Evolutionary conservation across 92 coral and sea anemone genomes (phyloP).

Genomic region (Pocillopora meandrina): DNA sequence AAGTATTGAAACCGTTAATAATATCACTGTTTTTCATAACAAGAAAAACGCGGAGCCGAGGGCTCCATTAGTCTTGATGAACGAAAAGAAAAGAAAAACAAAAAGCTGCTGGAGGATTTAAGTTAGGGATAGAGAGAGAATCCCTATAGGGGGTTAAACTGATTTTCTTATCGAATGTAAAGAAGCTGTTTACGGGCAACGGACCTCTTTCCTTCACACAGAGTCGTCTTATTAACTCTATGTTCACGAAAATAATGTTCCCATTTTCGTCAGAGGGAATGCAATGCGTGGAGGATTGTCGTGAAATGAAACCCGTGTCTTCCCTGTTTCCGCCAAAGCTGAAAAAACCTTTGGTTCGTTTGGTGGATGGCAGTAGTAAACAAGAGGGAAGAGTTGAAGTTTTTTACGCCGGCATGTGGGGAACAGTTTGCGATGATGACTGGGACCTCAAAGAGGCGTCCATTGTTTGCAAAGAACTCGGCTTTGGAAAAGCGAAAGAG

Average conservation of each 20-base stretch:
- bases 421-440: constrained; percentile 84
- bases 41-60: too few relatives aligned
- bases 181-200: too few relatives aligned
- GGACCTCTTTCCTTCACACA: background rate
- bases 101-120: too few relatives aligned
- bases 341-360: constrained; percentile 68
- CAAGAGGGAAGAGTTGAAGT: constrained; percentile 91
- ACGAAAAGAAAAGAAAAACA: too few relatives aligned
- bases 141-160: too few relatives aligned
- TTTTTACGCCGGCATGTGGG: constrained; percentile 75
- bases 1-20: constrained; percentile 18
- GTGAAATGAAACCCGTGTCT: constrained; percentile 59
- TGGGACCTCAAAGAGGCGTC: constrained; percentile 68
- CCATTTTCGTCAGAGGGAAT: constrained; percentile 44
- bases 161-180: too few relatives aligned
- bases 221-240: background rate
- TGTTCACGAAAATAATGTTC: background rate
- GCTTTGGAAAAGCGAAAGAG: constrained; percentile 70
- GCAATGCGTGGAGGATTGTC: constrained; percentile 55
- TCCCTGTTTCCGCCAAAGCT: constrained; percentile 68
- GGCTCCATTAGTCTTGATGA: too few relatives aligned
- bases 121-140: too few relatives aligned
- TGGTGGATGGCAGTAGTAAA: constrained; percentile 68
- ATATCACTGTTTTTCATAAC: background rate
- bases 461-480: constrained; percentile 82